A percentile compares a stretch with the other conserved stretches of the same genome.
These are phyloP conservation scores for Aramus guarauna DNA, from an alignment of 2,113 vertebrate genomes.

Conservation along the genomic window DNA sequence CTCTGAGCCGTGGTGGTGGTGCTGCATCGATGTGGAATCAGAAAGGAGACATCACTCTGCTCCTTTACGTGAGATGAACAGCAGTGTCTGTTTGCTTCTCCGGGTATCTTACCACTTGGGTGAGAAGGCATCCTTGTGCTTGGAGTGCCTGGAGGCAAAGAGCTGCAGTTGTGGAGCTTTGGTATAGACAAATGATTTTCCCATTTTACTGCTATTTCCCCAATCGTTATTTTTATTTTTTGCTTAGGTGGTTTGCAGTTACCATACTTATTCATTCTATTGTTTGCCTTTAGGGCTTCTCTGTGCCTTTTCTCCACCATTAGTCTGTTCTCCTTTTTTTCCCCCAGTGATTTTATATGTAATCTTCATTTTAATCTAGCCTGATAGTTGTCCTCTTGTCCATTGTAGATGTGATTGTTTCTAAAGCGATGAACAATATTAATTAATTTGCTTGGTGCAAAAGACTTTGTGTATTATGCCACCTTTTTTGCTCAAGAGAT, in stretches of 20 bases:
- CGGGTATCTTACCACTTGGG: background rate
- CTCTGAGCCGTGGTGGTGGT: background rate
- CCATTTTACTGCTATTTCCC: slow-evolving; percentile 36
- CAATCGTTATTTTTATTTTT: slow-evolving; percentile 31
- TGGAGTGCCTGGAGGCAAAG: background rate
- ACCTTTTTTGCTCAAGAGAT: background rate
- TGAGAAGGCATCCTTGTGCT: background rate
- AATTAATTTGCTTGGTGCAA: background rate
- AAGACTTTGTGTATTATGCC: background rate
- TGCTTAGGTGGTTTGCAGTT: slow-evolving; percentile 57
- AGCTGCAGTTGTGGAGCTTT: background rate
- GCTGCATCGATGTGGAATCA: background rate
- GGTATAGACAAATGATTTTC: background rate
- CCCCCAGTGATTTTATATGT: slow-evolving; percentile 38
- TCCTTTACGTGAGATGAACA: background rate
- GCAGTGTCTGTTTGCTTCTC: background rate
- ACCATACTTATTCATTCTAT: slow-evolving; percentile 13
- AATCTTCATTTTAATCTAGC: slow-evolving; percentile 41
- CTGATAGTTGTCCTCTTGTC: slow-evolving; percentile 16
- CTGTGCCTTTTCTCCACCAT: slow-evolving; percentile 46
- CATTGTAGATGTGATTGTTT: background rate
- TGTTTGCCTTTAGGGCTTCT: slow-evolving; percentile 49
- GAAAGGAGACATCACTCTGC: background rate
- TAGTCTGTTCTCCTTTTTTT: slow-evolving; percentile 19
- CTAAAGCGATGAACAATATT: background rate